Percentiles rank a stretch among this genome's conserved stretches.
phyloP scores from a whole-genome alignment of 2,113 vertebrate species.

The Rattus norvegicus region DNA sequence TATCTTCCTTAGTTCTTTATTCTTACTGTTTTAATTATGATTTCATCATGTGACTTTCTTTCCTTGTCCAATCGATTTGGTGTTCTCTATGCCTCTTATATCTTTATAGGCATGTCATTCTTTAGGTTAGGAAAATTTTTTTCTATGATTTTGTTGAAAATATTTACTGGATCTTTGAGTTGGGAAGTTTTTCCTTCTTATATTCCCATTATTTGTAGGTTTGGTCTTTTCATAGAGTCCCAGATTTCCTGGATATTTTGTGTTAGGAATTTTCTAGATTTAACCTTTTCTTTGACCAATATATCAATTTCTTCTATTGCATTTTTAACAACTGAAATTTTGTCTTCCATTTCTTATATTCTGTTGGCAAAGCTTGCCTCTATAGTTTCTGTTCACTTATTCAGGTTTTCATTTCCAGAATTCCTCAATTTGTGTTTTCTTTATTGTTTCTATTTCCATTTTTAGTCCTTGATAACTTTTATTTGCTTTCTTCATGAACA shows the following conservation, averaged over 20 bases:
- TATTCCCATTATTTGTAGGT: background rate
- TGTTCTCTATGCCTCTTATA: background rate
- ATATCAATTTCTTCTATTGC: background rate
- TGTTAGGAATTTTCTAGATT: background rate
- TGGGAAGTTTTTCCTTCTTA: background rate
- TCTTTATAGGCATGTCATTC: background rate
- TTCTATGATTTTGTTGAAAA: background rate
- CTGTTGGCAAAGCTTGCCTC: background rate
- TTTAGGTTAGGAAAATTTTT: background rate
- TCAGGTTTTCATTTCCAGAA: background rate
- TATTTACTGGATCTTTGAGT: background rate
- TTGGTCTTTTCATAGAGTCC: background rate
- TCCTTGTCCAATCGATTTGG: background rate
- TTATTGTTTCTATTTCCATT: background rate
- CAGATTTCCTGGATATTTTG: background rate
- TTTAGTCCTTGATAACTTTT: background rate
- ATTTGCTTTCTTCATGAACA: background rate
- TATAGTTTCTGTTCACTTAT: background rate
- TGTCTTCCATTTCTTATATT: background rate
- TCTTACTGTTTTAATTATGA: no score
- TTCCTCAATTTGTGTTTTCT: background rate
- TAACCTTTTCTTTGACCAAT: background rate
- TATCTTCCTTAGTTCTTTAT: no score
- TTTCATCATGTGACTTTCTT: no score
- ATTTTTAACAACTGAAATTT: background rate